A percentile compares a stretch with the other conserved stretches of the same genome.
Conservation (phyloP, 92 coral and sea anemone genomes). For the Paramuricea clavata region DNA sequence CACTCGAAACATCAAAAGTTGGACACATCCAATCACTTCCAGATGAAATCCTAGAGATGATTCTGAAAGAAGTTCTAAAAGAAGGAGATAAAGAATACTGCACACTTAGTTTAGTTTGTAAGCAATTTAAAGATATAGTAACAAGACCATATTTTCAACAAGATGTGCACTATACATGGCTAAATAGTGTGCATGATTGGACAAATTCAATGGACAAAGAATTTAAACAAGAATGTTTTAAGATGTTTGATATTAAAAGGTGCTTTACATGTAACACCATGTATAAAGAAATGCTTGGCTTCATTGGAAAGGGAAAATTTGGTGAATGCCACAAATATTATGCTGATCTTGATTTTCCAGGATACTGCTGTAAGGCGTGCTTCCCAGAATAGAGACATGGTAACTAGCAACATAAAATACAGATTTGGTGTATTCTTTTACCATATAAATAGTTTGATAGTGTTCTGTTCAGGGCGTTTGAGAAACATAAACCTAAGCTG, state of each 20-base stretch:
- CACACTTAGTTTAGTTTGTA: not conserved
- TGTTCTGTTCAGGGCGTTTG: too few relatives aligned
- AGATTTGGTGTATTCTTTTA: too few relatives aligned
- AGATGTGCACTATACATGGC: not conserved
- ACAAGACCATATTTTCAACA: not conserved
- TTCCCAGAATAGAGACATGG: too few relatives aligned
- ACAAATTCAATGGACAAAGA: not conserved
- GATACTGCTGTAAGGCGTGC: not conserved
- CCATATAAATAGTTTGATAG: too few relatives aligned
- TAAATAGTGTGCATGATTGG: not conserved
- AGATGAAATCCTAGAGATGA: not conserved
- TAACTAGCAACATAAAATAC: too few relatives aligned
- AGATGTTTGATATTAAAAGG: not conserved
- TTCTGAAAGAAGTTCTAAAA: not conserved
- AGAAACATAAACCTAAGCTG: too few relatives aligned
- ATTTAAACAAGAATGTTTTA: not conserved
- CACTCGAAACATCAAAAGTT: not conserved
- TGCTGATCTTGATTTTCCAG: not conserved
- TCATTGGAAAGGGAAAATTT: not conserved
- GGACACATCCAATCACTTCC: not conserved
- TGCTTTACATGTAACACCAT: not conserved
- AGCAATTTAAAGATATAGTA: not conserved
- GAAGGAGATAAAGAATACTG: not conserved
- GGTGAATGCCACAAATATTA: not conserved
- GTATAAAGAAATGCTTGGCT: slow-evolving; percentile 4